Percentiles rank a stretch among this genome's conserved stretches.
These are phyloP conservation scores for Andrena marginata DNA, from an alignment of 2,888 invertebrate genomes.

Conservation along the genomic window DNA sequence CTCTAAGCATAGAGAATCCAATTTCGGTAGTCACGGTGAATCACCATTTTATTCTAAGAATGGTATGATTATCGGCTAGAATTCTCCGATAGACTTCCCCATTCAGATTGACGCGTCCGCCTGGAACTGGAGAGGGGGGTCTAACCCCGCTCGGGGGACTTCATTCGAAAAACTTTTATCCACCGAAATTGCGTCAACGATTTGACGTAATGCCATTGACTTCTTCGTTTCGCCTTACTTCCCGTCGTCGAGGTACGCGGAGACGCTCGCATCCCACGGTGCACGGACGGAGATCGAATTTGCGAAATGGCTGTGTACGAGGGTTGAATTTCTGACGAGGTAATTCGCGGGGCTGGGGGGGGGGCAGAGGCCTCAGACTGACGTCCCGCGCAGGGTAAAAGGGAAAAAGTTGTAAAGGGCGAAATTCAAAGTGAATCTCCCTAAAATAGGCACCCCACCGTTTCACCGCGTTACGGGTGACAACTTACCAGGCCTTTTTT, in stretches of 20 bases:
- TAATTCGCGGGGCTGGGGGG: conserved; percentile 78
- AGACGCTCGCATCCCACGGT: conserved; percentile 46
- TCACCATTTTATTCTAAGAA: too few relatives aligned
- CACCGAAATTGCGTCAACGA: conserved; percentile 52
- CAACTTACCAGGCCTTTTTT: conserved; percentile 43
- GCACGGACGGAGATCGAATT: conserved; percentile 80
- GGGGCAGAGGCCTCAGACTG: conserved; percentile 41
- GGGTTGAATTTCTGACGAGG: conserved; percentile 83
- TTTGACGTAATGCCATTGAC: conserved; percentile 58
- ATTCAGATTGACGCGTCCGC: too few relatives aligned
- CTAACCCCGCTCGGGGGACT: background rate
- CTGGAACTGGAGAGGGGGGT: too few relatives aligned
- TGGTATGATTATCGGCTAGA: too few relatives aligned
- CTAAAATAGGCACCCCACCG: conserved; percentile 55
- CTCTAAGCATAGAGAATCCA: conserved; percentile 25
- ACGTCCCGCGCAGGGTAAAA: conserved; percentile 51
- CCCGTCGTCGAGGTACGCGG: conserved; percentile 29
- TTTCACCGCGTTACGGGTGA: conserved; percentile 55
- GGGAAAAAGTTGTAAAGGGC: conserved; percentile 64
- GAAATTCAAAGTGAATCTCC: conserved; percentile 69
- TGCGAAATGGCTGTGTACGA: conserved; percentile 82
- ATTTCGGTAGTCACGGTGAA: conserved; percentile 1
- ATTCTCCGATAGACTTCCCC: too few relatives aligned
- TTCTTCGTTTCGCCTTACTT: conserved; percentile 47
- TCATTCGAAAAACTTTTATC: conserved; percentile 41